Conservation (phyloP, 2,888 invertebrate species). For the Tetranychus truncatus region DNA sequence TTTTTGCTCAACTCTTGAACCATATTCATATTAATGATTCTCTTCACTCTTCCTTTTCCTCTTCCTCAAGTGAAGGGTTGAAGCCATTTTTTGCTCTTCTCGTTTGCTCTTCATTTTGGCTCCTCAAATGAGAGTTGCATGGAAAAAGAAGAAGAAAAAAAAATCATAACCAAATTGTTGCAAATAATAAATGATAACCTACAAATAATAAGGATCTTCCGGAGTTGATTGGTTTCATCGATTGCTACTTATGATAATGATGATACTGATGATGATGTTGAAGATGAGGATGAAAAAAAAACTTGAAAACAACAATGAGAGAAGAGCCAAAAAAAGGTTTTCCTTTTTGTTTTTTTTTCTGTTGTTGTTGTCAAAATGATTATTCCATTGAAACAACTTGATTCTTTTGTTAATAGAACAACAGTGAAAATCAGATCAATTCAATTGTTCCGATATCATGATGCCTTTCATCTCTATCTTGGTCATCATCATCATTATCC, state of each 20-base stretch:
- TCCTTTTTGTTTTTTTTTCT: too few species aligned
- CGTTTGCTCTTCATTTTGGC: background rate
- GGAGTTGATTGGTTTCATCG: constrained; percentile 1
- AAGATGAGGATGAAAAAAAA: background rate
- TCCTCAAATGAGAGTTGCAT: background rate
- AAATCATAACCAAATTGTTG: background rate
- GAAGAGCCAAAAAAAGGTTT: background rate
- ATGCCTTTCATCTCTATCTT: too few species aligned
- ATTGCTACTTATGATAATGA: background rate
- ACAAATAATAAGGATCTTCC: background rate
- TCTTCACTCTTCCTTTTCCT: background rate
- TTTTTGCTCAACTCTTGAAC: background rate
- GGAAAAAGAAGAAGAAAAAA: background rate
- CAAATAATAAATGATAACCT: background rate
- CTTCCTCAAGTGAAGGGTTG: background rate
- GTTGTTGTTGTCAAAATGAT: background rate
- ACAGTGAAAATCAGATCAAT: background rate
- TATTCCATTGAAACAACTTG: background rate
- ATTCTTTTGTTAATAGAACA: background rate
- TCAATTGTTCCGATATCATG: background rate
- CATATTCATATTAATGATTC: background rate
- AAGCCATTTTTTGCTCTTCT: background rate
- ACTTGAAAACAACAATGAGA: background rate
- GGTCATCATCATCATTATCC: too few species aligned
- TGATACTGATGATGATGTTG: background rate